These are phyloP conservation scores for Orussus abietinus DNA, from an alignment of 1,140 invertebrate genomes.

Conservation along the genomic window DNA sequence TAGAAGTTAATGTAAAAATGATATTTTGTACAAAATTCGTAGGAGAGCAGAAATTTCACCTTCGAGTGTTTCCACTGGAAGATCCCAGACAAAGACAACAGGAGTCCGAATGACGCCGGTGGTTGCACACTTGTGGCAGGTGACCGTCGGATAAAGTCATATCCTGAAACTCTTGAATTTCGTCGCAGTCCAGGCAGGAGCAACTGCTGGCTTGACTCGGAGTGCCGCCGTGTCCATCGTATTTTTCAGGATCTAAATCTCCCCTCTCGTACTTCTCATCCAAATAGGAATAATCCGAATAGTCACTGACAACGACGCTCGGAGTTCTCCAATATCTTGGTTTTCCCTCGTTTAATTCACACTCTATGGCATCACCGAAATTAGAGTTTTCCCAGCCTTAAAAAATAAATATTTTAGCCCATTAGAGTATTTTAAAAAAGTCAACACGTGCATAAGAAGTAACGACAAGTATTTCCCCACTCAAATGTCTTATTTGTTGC, in stretches of 20 bases:
- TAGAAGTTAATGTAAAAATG: too few relatives aligned
- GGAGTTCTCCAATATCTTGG: constrained; percentile 68
- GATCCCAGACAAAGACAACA: constrained; percentile 32
- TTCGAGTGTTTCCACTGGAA: constrained; percentile 10
- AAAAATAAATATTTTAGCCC: too few relatives aligned
- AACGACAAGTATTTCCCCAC: too few relatives aligned
- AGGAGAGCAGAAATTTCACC: too few relatives aligned
- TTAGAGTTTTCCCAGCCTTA: constrained; percentile 37
- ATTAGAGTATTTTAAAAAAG: too few relatives aligned
- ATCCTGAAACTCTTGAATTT: constrained; percentile 34
- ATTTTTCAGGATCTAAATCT: constrained; percentile 39
- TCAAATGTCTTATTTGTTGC: too few relatives aligned
- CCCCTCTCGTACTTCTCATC: constrained; percentile 44
- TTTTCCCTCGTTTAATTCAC: constrained; percentile 50
- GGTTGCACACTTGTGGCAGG: constrained; percentile 30
- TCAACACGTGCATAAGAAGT: too few relatives aligned
- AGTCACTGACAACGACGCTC: constrained; percentile 79
- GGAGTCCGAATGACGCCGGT: constrained; percentile 43
- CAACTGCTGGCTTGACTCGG: constrained; percentile 43
- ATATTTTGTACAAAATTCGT: too few relatives aligned
- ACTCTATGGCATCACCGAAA: constrained; percentile 43
- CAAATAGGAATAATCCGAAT: constrained; percentile 65
- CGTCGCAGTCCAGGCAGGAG: constrained; percentile 44
- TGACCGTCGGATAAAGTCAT: constrained; percentile 20
- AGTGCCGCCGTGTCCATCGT: constrained; percentile 31